phyloP scores from a whole-genome alignment of 2,113 vertebrate species.

The Rhinoptilus africanus region DNA sequence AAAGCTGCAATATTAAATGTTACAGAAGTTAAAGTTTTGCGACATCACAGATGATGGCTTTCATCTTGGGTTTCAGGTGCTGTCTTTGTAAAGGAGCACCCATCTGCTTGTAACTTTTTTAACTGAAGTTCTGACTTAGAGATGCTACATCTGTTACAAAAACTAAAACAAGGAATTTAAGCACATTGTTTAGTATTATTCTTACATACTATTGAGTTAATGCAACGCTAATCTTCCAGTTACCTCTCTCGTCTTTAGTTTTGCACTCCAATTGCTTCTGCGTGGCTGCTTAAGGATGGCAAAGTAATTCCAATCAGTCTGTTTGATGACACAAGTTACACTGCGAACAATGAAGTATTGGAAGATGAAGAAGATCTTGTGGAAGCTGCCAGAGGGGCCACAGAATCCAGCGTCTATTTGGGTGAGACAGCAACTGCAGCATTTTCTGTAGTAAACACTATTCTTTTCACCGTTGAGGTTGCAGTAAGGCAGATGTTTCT shows the following conservation, averaged over 20 bases:
- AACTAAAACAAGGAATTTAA: neutral
- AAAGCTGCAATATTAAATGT: neutral
- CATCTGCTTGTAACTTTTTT: neutral
- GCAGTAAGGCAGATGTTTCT: neutral
- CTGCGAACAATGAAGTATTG: conserved; percentile 66
- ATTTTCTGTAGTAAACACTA: neutral
- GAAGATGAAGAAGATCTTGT: conserved; percentile 89
- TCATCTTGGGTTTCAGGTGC: neutral
- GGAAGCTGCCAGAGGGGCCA: conserved; percentile 82
- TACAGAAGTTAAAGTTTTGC: neutral
- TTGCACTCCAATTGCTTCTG: conserved; percentile 94
- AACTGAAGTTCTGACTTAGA: neutral
- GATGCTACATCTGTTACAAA: neutral
- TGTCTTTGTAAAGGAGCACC: neutral
- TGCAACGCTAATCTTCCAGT: neutral
- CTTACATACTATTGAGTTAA: neutral
- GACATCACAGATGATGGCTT: neutral
- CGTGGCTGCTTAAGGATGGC: conserved; percentile 92
- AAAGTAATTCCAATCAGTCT: conserved; percentile 93
- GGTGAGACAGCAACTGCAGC: conserved; percentile 68
- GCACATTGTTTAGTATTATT: neutral
- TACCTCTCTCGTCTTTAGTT: conserved; percentile 76
- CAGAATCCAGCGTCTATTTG: conserved; percentile 92
- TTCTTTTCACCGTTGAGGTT: neutral
- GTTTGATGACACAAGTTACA: conserved; percentile 92